phyloP scores from a whole-genome alignment of 2,113 vertebrate genomes.

The Anthoscopus minutus region DNA sequence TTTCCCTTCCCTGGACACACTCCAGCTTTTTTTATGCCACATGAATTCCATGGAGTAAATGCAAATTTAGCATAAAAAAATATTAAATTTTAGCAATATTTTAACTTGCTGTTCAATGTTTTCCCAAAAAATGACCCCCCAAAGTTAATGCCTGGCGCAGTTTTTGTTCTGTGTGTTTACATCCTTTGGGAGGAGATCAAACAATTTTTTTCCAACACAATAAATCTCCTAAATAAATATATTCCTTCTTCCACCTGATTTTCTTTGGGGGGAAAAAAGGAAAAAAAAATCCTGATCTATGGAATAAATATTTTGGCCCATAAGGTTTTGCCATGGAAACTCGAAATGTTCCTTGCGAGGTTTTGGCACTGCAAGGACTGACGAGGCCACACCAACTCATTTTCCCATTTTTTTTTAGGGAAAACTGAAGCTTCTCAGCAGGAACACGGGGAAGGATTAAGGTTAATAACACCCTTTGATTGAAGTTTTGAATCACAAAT shows the following conservation, averaged over 20 bases:
- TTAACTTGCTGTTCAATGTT: not conserved
- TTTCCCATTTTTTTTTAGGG: not conserved
- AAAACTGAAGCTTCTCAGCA: not conserved
- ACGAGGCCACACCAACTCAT: not conserved
- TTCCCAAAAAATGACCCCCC: not conserved
- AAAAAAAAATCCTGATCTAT: not conserved
- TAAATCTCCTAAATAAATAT: not conserved
- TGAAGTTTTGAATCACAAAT: not conserved
- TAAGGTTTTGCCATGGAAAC: not conserved
- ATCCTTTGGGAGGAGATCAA: not conserved
- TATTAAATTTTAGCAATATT: not conserved
- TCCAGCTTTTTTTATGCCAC: not conserved
- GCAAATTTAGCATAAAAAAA: not conserved
- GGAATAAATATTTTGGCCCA: not conserved
- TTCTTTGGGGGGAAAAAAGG: accelerated
- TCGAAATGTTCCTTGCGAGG: not conserved
- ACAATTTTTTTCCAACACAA: not conserved
- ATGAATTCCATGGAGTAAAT: not conserved
- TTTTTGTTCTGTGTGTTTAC: not conserved
- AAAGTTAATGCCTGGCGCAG: not conserved
- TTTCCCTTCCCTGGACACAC: accelerated
- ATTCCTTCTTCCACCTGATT: not conserved
- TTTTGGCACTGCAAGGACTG: not conserved
- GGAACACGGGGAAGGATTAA: not conserved
- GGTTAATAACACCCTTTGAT: not conserved